phyloP scores from a whole-genome alignment of 2,113 vertebrate species.

The Tamias sibiricus region DNA sequence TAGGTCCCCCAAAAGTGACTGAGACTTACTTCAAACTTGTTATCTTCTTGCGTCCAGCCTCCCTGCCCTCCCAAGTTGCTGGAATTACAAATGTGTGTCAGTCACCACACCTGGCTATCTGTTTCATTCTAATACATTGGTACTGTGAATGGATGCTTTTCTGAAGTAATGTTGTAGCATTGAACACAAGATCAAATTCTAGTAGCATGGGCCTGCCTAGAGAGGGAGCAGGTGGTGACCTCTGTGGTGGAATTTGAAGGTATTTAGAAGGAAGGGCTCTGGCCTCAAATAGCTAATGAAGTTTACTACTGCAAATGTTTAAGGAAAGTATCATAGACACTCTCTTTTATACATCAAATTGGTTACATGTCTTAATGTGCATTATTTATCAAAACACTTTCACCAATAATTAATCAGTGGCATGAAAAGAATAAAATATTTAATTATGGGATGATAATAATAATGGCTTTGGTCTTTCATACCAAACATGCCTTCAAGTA shows the following conservation, averaged over 20 bases:
- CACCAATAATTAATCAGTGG: background rate
- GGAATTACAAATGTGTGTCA: too few relatives aligned
- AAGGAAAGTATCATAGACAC: background rate
- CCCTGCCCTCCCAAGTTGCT: too few relatives aligned
- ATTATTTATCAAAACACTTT: conserved; percentile 26
- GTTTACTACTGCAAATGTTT: background rate
- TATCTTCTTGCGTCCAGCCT: too few relatives aligned
- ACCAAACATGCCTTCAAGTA: background rate
- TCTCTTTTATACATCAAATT: background rate
- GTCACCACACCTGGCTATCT: too few relatives aligned
- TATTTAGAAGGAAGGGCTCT: background rate
- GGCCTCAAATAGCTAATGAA: background rate
- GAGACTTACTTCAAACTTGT: too few relatives aligned
- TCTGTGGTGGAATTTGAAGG: background rate
- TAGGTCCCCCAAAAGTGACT: too few relatives aligned
- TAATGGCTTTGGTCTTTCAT: background rate
- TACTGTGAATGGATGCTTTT: background rate
- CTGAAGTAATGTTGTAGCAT: background rate
- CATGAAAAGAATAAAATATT: background rate
- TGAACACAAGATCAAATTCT: background rate
- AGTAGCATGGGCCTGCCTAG: accelerated
- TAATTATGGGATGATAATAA: background rate
- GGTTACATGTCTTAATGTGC: background rate
- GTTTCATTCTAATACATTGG: background rate
- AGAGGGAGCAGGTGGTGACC: background rate